Base-by-base conservation (phyloP, 2,797 vertebrate genomes). In the Erethizon dorsatum region DNA sequence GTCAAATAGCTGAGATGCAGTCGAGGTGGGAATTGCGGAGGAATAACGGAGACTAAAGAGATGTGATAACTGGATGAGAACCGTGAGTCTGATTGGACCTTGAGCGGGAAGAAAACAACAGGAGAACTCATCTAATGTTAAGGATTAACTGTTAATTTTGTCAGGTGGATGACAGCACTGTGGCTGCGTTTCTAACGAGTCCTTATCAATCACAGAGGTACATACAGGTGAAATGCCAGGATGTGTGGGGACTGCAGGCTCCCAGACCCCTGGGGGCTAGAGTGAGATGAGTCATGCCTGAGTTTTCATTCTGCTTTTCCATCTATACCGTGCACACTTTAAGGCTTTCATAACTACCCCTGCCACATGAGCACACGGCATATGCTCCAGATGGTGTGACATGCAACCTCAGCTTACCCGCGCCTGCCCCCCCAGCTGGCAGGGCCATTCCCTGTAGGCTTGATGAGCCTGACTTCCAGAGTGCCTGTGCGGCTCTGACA, bases 121-220 rank as follows among this genome's bases (percentile, higher is more conserved):
- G 52, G 71, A 90, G 63, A 88, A 75, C 47, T n/a, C 83, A 80
- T 50, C 71, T 31, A 18, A 65, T 65, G 31, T 24, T 31, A 54
- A 63, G 37, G 69, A 79, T 28, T 93, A 65, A 63, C 31, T 57
- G 56, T 90, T 77, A 54, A 69, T 61, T 90, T 87, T 90, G 56
- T 80, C 73, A 33, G 33, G 26, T 45, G 45, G 33, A 12, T 71
- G 57, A 85, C 13, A 33, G 41, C n/a, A 20, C 18, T 13, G 57
- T 9, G 11, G 56, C 65, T 84, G 26, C 28, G 37, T 41, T 73
- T 83, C 77, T 91, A 13, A 52, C 67, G 65, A 8, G 50, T n/a
- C 63, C 59, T 88, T 13, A 5, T 73, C 24, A 37, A 11, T 57
- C 22, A 92, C 28, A 77, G 26, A 15, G 31, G 41, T 8, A 1